Evolutionary conservation across 2,888 invertebrate genomes (phyloP), one percentile per base, ranked within the genome.

Genomic region (Pristionchus mayeri): DNA sequence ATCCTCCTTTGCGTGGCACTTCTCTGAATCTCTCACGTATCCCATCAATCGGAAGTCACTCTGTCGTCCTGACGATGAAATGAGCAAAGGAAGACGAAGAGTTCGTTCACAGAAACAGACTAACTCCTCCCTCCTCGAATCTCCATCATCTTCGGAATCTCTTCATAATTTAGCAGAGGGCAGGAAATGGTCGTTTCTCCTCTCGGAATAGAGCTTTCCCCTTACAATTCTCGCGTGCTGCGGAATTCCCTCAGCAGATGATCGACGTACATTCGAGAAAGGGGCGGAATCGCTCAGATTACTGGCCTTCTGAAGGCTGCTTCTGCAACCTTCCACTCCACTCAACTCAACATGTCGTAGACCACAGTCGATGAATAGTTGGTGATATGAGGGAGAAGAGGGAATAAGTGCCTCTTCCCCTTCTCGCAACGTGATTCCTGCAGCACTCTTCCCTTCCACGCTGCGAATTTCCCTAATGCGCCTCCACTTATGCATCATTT

Each of bases 251-350:
- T 60, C 3, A 24, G 4, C 30, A 2, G 7, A 24, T 60, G 27
- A 60, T 37, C 63, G 34, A 37, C 63, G 30, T 27, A 30, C 13
- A 16, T 63, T 63, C 63, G 30, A 34, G 63, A 63, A 63, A 63
- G 30, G 63, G 63, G 63, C 63, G 63, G 63, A 63, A 63, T 63
- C 63, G 21, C 63, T 63, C 18, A 63, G 63, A 63, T 63, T 63
- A 11, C 27, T n/a, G n/a, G n/a, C n/a, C n/a, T n/a, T n/a, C n/a
- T n/a, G n/a, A n/a, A n/a, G n/a, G n/a, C n/a, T n/a, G n/a, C n/a
- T n/a, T n/a, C n/a, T n/a, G n/a, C n/a, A n/a, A n/a, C n/a, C n/a
- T n/a, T n/a, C n/a, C n/a, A n/a, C n/a, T n/a, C n/a, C n/a, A n/a
- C n/a, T n/a, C n/a, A n/a, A n/a, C n/a, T n/a, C n/a, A n/a, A n/a